A percentile compares a stretch with the other conserved stretches of the same genome.
Conservation (phyloP, 1,140 invertebrate species). For the Drosophila auraria region DNA sequence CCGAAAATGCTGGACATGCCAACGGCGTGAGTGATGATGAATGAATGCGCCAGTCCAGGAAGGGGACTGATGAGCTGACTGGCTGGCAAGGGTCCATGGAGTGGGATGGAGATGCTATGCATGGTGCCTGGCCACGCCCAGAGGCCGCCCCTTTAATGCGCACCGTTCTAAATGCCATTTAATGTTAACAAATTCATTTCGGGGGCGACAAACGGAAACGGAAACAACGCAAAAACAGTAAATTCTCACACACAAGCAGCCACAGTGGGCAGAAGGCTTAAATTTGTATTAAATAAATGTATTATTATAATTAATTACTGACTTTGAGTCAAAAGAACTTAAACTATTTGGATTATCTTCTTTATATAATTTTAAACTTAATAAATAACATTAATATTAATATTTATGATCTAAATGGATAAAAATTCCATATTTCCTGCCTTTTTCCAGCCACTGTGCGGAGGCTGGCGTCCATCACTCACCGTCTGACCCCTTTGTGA, state of each 20-base stretch:
- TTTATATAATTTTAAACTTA: too few species aligned
- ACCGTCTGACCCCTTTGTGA: conserved; percentile 19
- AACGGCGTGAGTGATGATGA: conserved; percentile 60
- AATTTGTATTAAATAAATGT: too few species aligned
- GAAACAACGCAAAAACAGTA: conserved; percentile 48
- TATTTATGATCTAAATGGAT: too few species aligned
- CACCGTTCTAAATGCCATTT: conserved; percentile 55
- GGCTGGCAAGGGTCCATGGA: background rate
- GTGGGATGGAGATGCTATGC: background rate
- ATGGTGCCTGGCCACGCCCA: background rate
- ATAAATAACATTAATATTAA: too few species aligned
- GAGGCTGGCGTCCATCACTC: conserved; percentile 54
- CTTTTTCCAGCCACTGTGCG: conserved; percentile 14
- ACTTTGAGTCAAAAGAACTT: too few species aligned
- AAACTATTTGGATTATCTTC: too few species aligned
- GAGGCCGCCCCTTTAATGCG: too few species aligned
- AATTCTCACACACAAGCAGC: conserved; percentile 21
- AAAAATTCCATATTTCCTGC: background rate
- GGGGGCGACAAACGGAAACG: conserved; percentile 72
- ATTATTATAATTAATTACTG: too few species aligned
- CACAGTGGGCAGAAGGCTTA: conserved; percentile 3
- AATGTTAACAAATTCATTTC: conserved; percentile 78
- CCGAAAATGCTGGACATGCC: conserved; percentile 30
- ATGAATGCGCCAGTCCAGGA: conserved; percentile 30
- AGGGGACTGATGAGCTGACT: background rate